Evolutionary conservation across 2,113 vertebrate genomes (phyloP), one percentile per base, ranked within the genome.

Genomic region (Mesembrinibis cayennensis): DNA sequence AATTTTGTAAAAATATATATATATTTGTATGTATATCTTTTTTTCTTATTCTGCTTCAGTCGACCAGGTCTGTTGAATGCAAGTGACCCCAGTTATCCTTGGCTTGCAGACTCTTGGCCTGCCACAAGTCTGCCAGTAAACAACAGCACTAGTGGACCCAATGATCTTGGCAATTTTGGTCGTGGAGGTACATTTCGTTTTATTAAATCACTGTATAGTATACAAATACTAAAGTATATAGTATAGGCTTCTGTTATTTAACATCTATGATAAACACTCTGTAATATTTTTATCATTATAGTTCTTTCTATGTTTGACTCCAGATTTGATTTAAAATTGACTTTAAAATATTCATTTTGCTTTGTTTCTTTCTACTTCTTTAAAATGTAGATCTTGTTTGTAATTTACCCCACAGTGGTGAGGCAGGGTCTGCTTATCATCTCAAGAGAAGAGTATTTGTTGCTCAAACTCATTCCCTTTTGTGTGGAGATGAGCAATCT

Each of bases 91-190:
- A 99, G 97, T 70, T 99, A 99, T 89, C 99, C 99, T 79, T 99
- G 99, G 99, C 98, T 99, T 95, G 99, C 99, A 15, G 99, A 99
- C 97, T 99, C 99, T 34, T 99, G 99, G 99, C 99, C 99, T 58
- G 98, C 99, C 67, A 99, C 99, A 65, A 99, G 99, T 98, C 98
- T 99, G 94, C 99, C 99, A 4, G 99, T 99, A 85, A 99, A 99
- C 97, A 99, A 99, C 93, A 98, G 98, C 95, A 99, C 98, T 29
- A 99, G 98, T 88, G 99, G 99, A 85, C 98, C 99, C 42, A 99
- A 98, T 87, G 99, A 99, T 96, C 98, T 99, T 92, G 98, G 98
- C 44, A 99, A 99, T 98, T 99, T 99, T 79, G 98, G 99, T 82
- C 99, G 99, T 94, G 99, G 98, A 99, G 99, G 99, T 99, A 97